Percentiles rank a stretch among this genome's conserved stretches.
phyloP scores from a whole-genome alignment of 1,140 invertebrate genomes.

The Oryzaephilus surinamensis region DNA sequence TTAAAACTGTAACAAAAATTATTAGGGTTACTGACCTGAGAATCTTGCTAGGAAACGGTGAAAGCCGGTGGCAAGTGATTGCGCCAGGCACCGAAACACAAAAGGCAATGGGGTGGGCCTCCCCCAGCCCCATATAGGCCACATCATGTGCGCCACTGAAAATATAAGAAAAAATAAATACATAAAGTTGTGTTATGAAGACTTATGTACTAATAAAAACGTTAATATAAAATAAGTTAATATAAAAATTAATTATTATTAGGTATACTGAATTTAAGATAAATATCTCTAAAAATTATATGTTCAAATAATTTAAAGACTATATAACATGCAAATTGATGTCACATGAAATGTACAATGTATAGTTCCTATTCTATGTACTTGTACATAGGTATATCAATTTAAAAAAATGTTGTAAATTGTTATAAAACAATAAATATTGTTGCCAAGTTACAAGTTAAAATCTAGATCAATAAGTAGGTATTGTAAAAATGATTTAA shows the following conservation, averaged over 20 bases:
- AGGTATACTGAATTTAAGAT: not conserved
- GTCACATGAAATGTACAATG: no score
- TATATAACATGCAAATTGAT: no score
- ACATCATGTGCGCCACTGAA: conserved; percentile 38
- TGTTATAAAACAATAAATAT: no score
- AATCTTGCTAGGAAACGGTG: conserved; percentile 37
- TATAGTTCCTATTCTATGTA: no score
- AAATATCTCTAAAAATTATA: no score
- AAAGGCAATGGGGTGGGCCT: conserved; percentile 24
- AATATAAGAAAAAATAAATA: conserved; percentile 14
- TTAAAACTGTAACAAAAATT: no score
- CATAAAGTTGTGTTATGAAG: not conserved
- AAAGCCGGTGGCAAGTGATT: conserved; percentile 33
- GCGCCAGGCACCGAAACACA: conserved; percentile 30
- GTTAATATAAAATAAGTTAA: not conserved
- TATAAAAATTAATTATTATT: conserved; percentile 2
- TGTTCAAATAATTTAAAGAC: not conserved
- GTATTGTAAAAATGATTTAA: no score
- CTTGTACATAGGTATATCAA: no score
- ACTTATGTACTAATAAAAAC: not conserved
- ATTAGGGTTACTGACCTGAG: conserved; percentile 35
- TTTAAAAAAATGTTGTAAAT: no score
- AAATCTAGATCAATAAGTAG: no score
- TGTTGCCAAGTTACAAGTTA: no score
- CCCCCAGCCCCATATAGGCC: conserved; percentile 29